Conservation (phyloP, 1,140 invertebrate species). For the Aphaenogaster rudis region DNA sequence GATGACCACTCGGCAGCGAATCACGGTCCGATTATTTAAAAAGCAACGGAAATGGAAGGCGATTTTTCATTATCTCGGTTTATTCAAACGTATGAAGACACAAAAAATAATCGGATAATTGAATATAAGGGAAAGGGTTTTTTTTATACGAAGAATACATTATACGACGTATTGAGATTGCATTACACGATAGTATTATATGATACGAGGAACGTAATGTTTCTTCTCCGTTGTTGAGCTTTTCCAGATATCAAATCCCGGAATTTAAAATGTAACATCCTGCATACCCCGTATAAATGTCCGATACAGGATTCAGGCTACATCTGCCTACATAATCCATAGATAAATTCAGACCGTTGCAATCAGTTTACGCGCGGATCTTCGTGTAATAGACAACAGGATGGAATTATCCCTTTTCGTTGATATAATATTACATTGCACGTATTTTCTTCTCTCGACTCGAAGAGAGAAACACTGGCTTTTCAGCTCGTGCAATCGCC, state of each 20-base stretch:
- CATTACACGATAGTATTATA: slow-evolving; percentile 14
- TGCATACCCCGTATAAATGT: neutral
- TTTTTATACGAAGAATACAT: slow-evolving; percentile 16
- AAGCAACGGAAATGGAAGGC: slow-evolving; percentile 33
- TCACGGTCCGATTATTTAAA: slow-evolving; percentile 62
- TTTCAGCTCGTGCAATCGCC: slow-evolving; percentile 18
- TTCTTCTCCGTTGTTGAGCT: neutral
- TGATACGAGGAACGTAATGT: slow-evolving; percentile 5
- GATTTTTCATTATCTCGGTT: neutral
- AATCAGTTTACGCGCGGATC: slow-evolving; percentile 35
- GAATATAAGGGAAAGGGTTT: neutral
- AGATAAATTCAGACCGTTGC: slow-evolving; percentile 29
- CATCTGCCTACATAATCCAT: neutral
- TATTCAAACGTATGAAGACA: neutral
- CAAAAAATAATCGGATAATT: neutral
- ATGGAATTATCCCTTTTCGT: too few species aligned
- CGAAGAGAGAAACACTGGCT: neutral
- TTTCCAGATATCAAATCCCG: neutral
- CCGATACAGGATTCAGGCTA: neutral
- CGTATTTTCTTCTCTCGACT: slow-evolving; percentile 32
- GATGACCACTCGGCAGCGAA: neutral
- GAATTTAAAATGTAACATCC: slow-evolving; percentile 15
- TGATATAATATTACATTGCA: slow-evolving; percentile 14
- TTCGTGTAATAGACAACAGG: slow-evolving; percentile 18
- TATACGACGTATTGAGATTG: slow-evolving; percentile 8